Conservation (phyloP, 2,888 invertebrate species). For the Lasius fuliginosus region DNA sequence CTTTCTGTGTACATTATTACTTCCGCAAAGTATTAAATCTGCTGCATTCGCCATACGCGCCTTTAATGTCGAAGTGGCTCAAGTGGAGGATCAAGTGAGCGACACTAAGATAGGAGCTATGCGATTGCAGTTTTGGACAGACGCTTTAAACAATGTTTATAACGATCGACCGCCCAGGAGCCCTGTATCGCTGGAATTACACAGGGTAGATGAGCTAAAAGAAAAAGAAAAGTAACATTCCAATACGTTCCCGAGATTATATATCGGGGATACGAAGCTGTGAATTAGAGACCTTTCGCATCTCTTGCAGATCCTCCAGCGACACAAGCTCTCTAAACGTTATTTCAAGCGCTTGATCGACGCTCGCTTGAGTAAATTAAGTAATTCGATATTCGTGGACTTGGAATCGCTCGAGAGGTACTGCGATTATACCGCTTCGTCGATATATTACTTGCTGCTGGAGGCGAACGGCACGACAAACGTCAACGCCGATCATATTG, state of each 20-base stretch:
- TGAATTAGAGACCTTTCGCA: constrained; percentile 50
- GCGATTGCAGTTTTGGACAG: constrained; percentile 97
- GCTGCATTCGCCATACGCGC: constrained; percentile 95
- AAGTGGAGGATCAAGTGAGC: constrained; percentile 92
- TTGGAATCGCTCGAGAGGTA: constrained; percentile 95
- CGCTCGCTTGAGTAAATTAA: constrained; percentile 90
- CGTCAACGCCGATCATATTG: constrained; percentile 95
- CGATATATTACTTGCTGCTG: constrained; percentile 93
- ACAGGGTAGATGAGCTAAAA: constrained; percentile 87
- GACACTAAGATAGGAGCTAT: constrained; percentile 93
- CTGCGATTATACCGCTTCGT: constrained; percentile 94
- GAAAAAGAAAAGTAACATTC: not conserved
- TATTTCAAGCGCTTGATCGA: constrained; percentile 92
- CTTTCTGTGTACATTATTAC: constrained; percentile 93
- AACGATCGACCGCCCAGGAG: constrained; percentile 91
- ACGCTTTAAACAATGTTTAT: constrained; percentile 92
- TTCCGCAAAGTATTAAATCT: constrained; percentile 89
- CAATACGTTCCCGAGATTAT: not conserved
- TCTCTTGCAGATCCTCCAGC: constrained; percentile 88
- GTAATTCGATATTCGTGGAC: constrained; percentile 89
- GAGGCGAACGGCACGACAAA: constrained; percentile 91
- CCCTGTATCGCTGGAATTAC: constrained; percentile 93
- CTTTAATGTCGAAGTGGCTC: constrained; percentile 96
- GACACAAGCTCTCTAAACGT: constrained; percentile 91
- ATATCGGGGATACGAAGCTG: not conserved